Conservation (phyloP, 1,140 invertebrate species). For the Leptonema lineaticorne region DNA sequence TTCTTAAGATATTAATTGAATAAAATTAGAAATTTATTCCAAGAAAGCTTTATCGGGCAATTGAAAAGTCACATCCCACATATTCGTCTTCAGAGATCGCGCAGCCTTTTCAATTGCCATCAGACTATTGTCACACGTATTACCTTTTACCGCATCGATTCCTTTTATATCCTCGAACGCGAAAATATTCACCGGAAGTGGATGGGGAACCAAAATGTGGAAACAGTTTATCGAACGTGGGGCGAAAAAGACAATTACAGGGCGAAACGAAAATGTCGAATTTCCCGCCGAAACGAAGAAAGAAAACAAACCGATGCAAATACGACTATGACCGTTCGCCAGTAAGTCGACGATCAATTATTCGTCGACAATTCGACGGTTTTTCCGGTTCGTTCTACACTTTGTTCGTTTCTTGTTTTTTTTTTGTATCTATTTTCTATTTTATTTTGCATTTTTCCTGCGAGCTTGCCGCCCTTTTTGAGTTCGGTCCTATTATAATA, state of each 20-base stretch:
- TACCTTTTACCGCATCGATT: slow-evolving; percentile 1
- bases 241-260: too few relatives aligned
- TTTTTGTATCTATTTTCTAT: neutral
- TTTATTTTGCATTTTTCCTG: too few relatives aligned
- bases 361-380: neutral
- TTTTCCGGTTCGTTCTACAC: neutral
- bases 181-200: neutral
- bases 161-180: neutral
- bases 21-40: too few relatives aligned
- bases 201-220: neutral
- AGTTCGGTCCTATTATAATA: slow-evolving; percentile 22
- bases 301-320: neutral
- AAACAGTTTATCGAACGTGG: too few relatives aligned
- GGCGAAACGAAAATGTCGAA: too few relatives aligned
- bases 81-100: too few relatives aligned
- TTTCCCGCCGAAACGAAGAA: neutral
- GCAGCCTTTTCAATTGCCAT: neutral
- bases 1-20: too few relatives aligned
- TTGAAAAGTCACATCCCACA: too few relatives aligned
- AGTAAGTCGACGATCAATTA: slow-evolving; percentile 1
- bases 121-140: neutral
- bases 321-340: neutral
- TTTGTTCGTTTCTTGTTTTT: neutral
- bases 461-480: neutral
- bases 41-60: too few relatives aligned